Percentiles rank a stretch among this genome's conserved stretches.
These are phyloP conservation scores for Corynorhinus townsendii DNA, from an alignment of 2,113 vertebrate genomes.

Conservation along the genomic window DNA sequence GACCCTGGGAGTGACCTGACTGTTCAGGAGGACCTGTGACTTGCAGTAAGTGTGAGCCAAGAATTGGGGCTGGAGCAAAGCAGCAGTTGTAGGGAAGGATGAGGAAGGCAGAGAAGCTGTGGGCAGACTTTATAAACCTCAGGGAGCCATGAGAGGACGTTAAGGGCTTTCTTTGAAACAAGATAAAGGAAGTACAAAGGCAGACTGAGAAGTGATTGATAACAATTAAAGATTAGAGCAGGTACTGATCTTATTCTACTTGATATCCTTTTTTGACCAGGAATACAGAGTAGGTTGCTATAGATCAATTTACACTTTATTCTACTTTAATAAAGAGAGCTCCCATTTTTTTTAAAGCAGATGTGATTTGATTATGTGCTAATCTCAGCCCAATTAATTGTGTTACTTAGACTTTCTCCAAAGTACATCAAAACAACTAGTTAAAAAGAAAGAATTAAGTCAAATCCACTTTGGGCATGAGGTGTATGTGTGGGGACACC, in stretches of 20 bases:
- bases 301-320: constrained; percentile 60
- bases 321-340: constrained; percentile 48
- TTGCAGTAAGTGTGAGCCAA: background rate
- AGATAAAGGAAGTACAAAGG: constrained; percentile 5
- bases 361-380: constrained; percentile 66
- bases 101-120: background rate
- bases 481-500: background rate
- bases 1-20: background rate
- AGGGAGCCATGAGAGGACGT: background rate
- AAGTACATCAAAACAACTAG: constrained; percentile 31
- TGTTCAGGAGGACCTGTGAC: no score
- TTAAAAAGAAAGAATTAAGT: background rate
- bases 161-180: background rate
- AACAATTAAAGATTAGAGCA: constrained; percentile 49
- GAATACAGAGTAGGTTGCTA: background rate
- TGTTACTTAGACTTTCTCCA: constrained; percentile 47
- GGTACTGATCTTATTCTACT: background rate
- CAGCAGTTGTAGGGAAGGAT: background rate
- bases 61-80: background rate
- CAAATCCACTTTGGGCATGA: background rate
- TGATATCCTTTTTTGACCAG: background rate
- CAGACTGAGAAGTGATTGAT: background rate
- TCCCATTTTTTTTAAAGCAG: constrained; percentile 42
- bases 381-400: constrained; percentile 68
- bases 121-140: background rate